Percentiles rank a stretch among this genome's conserved stretches.
Evolutionary conservation across 1,140 invertebrate genomes (phyloP).

Genomic region (Latrodectus geometricus): DNA sequence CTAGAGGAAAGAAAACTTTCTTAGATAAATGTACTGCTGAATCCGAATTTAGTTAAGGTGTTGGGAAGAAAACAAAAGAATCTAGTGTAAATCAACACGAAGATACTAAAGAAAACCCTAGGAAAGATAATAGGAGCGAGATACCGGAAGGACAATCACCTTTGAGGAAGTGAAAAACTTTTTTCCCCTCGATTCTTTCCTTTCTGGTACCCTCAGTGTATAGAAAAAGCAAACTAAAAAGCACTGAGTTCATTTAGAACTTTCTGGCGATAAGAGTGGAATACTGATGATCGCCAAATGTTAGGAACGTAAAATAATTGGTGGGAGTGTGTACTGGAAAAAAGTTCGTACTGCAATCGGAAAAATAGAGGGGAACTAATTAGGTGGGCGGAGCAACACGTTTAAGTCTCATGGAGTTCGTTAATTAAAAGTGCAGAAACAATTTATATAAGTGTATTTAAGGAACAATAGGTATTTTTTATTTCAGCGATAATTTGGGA

Average conservation of each 20-base stretch:
- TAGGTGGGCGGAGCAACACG: no score
- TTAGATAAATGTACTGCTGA: no score
- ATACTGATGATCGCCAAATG: conserved; percentile 28
- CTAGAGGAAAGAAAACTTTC: no score
- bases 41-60: conserved; percentile 12
- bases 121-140: not conserved
- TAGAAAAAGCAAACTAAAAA: conserved; percentile 10
- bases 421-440: no score
- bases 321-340: not conserved
- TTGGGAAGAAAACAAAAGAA: not conserved
- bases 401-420: no score
- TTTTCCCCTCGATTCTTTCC: conserved; percentile 14
- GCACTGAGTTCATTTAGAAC: conserved; percentile 39
- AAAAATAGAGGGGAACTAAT: no score
- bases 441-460: no score
- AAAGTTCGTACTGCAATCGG: not conserved
- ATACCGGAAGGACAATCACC: conserved; percentile 50
- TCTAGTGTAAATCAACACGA: conserved; percentile 19
- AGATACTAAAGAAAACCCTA: no score
- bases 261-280: conserved; percentile 2
- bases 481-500: no score
- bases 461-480: no score
- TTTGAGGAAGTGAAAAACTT: conserved; percentile 24
- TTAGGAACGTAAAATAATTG: not conserved
- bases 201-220: not conserved